These are phyloP conservation scores for Thripadectes ignobilis DNA, from an alignment of 2,797 vertebrate genomes.

Conservation along the genomic window DNA sequence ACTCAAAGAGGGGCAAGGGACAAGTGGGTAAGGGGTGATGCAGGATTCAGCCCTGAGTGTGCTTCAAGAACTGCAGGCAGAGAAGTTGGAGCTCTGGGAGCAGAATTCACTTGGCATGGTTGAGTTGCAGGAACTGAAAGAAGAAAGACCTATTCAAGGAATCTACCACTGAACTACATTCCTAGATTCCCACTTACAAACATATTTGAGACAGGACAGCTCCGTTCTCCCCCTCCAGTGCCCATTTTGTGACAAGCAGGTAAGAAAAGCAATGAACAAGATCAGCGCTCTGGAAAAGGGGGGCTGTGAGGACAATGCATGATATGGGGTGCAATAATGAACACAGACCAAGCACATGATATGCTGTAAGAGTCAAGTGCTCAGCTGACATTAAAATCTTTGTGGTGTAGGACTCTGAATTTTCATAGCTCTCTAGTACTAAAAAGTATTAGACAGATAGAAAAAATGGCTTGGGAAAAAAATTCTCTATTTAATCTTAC, in stretches of 20 bases:
- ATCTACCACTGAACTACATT: not conserved
- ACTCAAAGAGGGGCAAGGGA: not conserved
- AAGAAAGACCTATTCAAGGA: not conserved
- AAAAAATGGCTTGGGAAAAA: not conserved
- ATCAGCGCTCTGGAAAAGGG: not conserved
- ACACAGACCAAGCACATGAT: not conserved
- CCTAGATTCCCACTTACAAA: not conserved
- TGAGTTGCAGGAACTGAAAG: not conserved
- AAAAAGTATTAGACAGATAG: not conserved
- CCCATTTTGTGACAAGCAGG: not conserved
- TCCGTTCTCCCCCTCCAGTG: accelerated
- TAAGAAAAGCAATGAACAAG: not conserved
- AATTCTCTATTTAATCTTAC: not conserved
- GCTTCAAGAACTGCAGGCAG: not conserved
- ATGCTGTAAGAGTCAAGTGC: not conserved
- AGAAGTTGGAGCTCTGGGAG: not conserved
- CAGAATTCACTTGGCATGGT: not conserved
- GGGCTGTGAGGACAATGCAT: not conserved
- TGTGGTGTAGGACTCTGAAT: not conserved
- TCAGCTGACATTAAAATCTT: not conserved
- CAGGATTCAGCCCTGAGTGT: not conserved
- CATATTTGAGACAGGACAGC: not conserved
- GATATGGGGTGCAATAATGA: not conserved
- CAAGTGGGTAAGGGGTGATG: not conserved
- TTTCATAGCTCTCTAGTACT: not conserved